Evolutionary conservation across 2,888 invertebrate genomes (phyloP).

Genomic region (Drosophila pseudotalamancana): DNA sequence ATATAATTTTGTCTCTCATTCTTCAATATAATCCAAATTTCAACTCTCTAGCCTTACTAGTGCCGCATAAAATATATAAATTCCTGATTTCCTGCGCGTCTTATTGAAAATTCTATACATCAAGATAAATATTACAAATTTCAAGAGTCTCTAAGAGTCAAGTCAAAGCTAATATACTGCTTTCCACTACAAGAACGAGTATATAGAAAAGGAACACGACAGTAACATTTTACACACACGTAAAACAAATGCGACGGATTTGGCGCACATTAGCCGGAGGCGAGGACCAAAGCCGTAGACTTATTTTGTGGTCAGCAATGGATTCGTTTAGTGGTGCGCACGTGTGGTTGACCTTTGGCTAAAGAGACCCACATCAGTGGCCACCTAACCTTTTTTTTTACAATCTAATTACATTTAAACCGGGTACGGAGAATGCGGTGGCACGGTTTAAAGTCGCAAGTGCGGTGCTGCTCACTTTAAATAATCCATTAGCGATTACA

Average conservation of each 20-base stretch:
- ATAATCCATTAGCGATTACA: constrained; percentile 75
- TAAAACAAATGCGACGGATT: constrained; percentile 72
- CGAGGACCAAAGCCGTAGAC: constrained; percentile 41
- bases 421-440: constrained; percentile 12
- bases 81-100: too few relatives aligned
- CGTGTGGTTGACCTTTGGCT: constrained; percentile 36
- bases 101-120: too few relatives aligned
- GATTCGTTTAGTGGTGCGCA: constrained; percentile 23
- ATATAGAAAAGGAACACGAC: constrained; percentile 18
- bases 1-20: too few relatives aligned
- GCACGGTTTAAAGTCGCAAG: constrained; percentile 52
- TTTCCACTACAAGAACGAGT: constrained; percentile 19
- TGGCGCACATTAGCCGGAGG: constrained; percentile 65
- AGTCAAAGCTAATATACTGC: too few relatives aligned
- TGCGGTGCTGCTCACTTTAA: constrained; percentile 60
- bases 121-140: too few relatives aligned
- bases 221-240: constrained; percentile 46
- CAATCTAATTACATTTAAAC: constrained; percentile 70
- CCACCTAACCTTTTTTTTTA: constrained; percentile 40
- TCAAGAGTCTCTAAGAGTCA: too few relatives aligned
- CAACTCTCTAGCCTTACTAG: too few relatives aligned
- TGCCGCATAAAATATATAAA: too few relatives aligned
- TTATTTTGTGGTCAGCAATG: constrained; percentile 59
- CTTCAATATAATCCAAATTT: too few relatives aligned
- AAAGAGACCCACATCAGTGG: constrained; percentile 53